Percentiles rank a stretch among this genome's conserved stretches.
phyloP scores from a whole-genome alignment of 1,140 invertebrate species.

The Uloborus diversus region DNA sequence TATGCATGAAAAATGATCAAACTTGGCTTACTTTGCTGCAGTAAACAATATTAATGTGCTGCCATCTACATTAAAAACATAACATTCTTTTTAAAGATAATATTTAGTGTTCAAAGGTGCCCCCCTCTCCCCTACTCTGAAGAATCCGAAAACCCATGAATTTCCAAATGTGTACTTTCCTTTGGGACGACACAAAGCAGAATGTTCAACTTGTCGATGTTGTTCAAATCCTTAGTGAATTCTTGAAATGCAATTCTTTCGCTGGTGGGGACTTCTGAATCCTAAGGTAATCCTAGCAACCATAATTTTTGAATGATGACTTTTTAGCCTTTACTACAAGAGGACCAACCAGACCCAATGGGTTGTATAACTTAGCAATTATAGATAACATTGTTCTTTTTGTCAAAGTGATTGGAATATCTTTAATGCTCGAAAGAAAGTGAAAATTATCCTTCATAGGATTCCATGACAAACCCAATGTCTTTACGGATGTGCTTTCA shows the following conservation, averaged over 20 bases:
- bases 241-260: conserved; percentile 24
- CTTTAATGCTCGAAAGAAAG: not conserved
- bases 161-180: not conserved
- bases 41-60: too few species aligned
- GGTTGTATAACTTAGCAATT: conserved; percentile 51
- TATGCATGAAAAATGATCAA: too few species aligned
- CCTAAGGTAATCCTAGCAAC: conserved; percentile 47
- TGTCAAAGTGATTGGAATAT: not conserved
- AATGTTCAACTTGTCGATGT: not conserved
- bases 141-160: conserved; percentile 53
- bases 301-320: conserved; percentile 52
- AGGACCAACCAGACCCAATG: conserved; percentile 42
- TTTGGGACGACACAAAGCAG: not conserved
- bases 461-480: conserved; percentile 27
- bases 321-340: conserved; percentile 51
- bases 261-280: conserved; percentile 30
- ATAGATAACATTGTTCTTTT: conserved; percentile 52
- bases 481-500: not conserved
- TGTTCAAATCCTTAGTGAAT: conserved; percentile 5
- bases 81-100: too few species aligned
- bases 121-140: too few species aligned
- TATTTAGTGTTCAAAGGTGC: too few species aligned
- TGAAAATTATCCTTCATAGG: conserved; percentile 23
- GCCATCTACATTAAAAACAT: too few species aligned
- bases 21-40: too few species aligned